Percentiles rank a stretch among this genome's conserved stretches.
phyloP scores from a whole-genome alignment of 2,888 invertebrate genomes.

The Plagodis pulveraria region DNA sequence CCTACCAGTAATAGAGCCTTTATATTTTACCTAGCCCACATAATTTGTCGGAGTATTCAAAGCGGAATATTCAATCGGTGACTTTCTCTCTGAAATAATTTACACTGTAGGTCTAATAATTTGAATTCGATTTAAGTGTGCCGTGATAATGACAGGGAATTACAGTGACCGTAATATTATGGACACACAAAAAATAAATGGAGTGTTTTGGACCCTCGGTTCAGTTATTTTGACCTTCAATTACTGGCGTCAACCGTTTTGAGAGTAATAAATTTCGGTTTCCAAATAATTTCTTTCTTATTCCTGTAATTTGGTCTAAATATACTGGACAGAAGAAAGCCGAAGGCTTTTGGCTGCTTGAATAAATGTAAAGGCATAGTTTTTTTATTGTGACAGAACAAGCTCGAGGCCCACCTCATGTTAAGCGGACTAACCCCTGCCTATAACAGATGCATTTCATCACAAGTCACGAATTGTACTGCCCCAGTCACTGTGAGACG shows the following conservation, averaged over 20 bases:
- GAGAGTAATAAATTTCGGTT: neutral
- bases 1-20: neutral
- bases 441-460: too few relatives aligned
- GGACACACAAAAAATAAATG: constrained; percentile 17
- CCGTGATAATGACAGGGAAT: constrained; percentile 22
- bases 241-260: constrained; percentile 6
- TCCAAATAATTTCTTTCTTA: neutral
- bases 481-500: too few relatives aligned
- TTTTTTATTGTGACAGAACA: too few relatives aligned
- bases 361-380: too few relatives aligned
- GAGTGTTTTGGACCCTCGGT: constrained; percentile 14
- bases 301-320: neutral
- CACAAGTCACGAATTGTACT: too few relatives aligned
- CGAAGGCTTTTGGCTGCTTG: too few relatives aligned
- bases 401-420: too few relatives aligned
- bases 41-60: neutral
- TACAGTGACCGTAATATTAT: constrained; percentile 27
- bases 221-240: constrained; percentile 23
- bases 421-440: too few relatives aligned
- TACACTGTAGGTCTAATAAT: constrained; percentile 23
- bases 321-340: too few relatives aligned
- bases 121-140: constrained; percentile 31
- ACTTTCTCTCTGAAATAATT: constrained; percentile 26
- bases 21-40: neutral
- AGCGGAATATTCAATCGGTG: neutral